A percentile compares a stretch with the other conserved stretches of the same genome.
phyloP scores from a whole-genome alignment of 2,113 vertebrate genomes.

The Shinisaurus crocodilurus region DNA sequence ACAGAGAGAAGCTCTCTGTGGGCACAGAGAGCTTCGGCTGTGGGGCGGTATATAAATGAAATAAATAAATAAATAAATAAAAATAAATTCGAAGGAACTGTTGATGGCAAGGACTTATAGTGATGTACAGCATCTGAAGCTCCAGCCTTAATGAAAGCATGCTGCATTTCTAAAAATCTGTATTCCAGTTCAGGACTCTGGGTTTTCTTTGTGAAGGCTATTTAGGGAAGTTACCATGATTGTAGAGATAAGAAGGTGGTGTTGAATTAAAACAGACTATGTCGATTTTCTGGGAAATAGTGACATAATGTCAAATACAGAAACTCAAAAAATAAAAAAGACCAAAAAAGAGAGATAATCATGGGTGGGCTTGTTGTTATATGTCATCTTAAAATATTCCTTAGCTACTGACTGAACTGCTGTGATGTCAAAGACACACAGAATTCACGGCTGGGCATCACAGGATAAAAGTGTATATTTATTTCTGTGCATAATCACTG shows the following conservation, averaged over 20 bases:
- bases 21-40: no score
- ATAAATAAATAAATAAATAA: no score
- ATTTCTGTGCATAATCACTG: not conserved
- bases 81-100: no score
- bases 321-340: not conserved
- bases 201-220: not conserved
- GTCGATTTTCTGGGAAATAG: not conserved
- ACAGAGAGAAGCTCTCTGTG: no score
- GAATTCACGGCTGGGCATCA: not conserved
- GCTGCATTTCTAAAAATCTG: not conserved
- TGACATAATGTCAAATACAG: not conserved
- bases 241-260: not conserved
- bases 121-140: conserved; percentile 1
- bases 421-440: not conserved
- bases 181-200: not conserved
- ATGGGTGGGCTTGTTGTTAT: no score
- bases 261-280: not conserved
- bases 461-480: conserved; percentile 11
- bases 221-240: not conserved
- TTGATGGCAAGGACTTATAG: conserved; percentile 2
- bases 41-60: no score
- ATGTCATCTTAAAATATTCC: not conserved
- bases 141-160: not conserved
- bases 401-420: not conserved
- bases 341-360: not conserved